Percentiles rank a stretch among this genome's conserved stretches.
phyloP scores from a whole-genome alignment of 2,113 vertebrate genomes.

The Empidonax alnorum region DNA sequence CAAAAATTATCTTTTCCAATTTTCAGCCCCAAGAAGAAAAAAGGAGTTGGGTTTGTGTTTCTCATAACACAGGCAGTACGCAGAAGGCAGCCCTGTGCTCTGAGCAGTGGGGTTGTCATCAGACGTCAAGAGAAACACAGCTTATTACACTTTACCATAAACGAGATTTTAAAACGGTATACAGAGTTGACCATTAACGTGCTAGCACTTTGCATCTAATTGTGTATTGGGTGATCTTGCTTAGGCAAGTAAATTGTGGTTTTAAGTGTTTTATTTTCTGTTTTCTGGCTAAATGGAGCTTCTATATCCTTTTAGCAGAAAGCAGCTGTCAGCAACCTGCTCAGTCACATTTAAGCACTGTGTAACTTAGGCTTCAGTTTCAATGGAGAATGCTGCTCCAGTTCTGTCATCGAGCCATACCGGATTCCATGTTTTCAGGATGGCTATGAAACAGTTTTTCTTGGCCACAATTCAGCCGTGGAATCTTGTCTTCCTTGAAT shows the following conservation, averaged over 20 bases:
- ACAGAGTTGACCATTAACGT: constrained; percentile 6
- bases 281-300: constrained; percentile 47
- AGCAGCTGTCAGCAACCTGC: constrained; percentile 43
- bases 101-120: background rate
- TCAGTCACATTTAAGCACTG: constrained; percentile 32
- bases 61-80: background rate
- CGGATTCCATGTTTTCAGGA: background rate
- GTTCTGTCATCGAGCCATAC: background rate
- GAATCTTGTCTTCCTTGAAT: constrained; percentile 67
- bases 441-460: constrained; percentile 26
- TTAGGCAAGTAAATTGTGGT: background rate
- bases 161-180: background rate
- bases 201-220: constrained; percentile 30
- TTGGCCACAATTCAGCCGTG: constrained; percentile 44
- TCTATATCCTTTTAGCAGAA: constrained; percentile 31
- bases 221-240: background rate
- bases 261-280: constrained; percentile 32
- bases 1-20: background rate
- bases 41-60: background rate
- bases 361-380: constrained; percentile 45
- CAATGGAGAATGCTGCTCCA: background rate
- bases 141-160: background rate
- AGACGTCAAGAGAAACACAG: background rate
- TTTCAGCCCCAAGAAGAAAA: background rate
- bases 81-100: background rate